Percentiles rank a stretch among this genome's conserved stretches.
Evolutionary conservation across 2,113 vertebrate genomes (phyloP).

Genomic region (Heterotilapia buettikoferi): DNA sequence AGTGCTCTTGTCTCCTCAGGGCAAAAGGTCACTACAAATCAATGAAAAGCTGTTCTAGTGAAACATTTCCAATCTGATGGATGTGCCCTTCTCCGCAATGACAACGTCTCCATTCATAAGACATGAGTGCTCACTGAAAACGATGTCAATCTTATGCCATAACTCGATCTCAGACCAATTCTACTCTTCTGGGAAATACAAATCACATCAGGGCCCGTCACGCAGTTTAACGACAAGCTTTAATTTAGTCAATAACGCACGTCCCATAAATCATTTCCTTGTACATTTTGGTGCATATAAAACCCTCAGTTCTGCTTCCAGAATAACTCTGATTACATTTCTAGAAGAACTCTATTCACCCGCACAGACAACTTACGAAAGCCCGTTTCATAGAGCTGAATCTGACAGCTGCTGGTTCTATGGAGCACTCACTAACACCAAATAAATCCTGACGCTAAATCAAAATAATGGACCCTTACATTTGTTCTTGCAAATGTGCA

Average conservation of each 20-base stretch:
- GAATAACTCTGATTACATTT: not conserved
- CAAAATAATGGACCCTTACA: not conserved
- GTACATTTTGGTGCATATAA: not conserved
- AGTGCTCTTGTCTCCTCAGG: not conserved
- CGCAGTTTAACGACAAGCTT: not conserved
- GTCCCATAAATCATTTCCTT: not conserved
- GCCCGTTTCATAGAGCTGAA: not conserved
- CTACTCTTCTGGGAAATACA: not conserved
- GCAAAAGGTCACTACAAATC: not conserved
- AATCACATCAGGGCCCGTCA: not conserved
- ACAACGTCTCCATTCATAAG: not conserved
- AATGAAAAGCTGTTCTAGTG: not conserved
- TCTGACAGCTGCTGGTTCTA: not conserved
- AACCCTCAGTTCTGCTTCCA: not conserved
- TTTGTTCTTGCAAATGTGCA: not conserved
- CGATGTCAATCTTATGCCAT: not conserved
- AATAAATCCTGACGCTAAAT: not conserved
- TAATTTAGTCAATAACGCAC: rapidly evolving
- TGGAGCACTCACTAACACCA: rapidly evolving
- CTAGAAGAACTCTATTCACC: too few species aligned
- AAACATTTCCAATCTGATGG: not conserved
- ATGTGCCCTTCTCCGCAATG: rapidly evolving
- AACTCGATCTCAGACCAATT: not conserved
- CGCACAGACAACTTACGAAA: too few species aligned
- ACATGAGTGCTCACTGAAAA: not conserved